Percentiles rank a stretch among this genome's conserved stretches.
phyloP scores from a whole-genome alignment of 1,140 invertebrate genomes.

The Drosophila equinoxialis region DNA sequence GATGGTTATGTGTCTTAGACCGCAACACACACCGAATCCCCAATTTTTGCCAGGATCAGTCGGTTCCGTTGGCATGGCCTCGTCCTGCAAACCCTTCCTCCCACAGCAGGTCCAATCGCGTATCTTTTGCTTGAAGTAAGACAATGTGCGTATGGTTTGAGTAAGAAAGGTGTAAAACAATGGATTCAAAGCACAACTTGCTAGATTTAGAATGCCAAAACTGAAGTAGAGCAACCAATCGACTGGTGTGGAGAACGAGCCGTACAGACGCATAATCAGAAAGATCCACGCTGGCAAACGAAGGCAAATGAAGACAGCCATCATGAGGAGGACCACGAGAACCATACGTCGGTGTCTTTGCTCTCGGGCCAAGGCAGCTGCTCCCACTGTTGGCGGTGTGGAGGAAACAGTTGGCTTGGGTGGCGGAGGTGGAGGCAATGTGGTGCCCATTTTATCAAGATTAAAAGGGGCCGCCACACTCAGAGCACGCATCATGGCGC shows the following conservation, averaged over 20 bases:
- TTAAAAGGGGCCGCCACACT: constrained; percentile 52
- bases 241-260: constrained; percentile 55
- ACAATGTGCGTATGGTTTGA: constrained; percentile 79
- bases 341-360: constrained; percentile 84
- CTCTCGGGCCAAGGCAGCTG: constrained; percentile 56
- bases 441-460: background rate
- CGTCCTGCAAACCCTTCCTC: constrained; percentile 13
- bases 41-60: background rate
- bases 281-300: constrained; percentile 85
- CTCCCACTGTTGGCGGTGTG: background rate
- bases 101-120: constrained; percentile 31
- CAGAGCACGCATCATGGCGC: constrained; percentile 48
- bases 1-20: constrained; percentile 42
- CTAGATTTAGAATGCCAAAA: constrained; percentile 83
- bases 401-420: background rate
- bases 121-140: constrained; percentile 43
- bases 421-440: background rate
- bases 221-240: constrained; percentile 84
- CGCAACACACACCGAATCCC: constrained; percentile 43
- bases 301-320: constrained; percentile 84
- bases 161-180: constrained; percentile 85
- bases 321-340: constrained; percentile 84
- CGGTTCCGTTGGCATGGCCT: constrained; percentile 48
- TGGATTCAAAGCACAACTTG: constrained; percentile 85
- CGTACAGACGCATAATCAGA: constrained; percentile 82